Evolutionary conservation across 2,113 vertebrate genomes (phyloP).

Genomic region (Pelodiscus sinensis): DNA sequence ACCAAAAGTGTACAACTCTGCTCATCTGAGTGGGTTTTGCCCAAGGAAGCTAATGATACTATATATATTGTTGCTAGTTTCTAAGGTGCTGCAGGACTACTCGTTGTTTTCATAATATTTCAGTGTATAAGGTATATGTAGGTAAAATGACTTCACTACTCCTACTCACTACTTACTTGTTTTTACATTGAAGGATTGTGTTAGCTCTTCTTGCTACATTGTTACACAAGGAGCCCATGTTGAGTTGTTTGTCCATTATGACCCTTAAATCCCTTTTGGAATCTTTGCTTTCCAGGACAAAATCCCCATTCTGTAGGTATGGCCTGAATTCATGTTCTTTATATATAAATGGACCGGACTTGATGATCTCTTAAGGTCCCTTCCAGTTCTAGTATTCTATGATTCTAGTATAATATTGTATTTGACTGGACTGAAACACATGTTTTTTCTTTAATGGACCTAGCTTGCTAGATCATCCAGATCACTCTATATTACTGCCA

Average conservation of each 20-base stretch:
- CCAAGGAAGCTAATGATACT: no score
- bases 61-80: no score
- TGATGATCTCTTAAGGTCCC: no score
- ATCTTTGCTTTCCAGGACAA: neutral
- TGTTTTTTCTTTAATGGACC: neutral
- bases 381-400: no score
- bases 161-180: neutral
- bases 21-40: no score
- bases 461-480: neutral
- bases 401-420: neutral
- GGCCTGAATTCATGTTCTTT: neutral
- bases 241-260: neutral
- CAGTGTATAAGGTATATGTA: neutral
- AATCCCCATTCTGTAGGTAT: neutral
- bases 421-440: neutral
- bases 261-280: neutral
- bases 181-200: neutral
- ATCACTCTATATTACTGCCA: neutral
- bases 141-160: neutral
- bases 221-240: neutral
- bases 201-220: neutral
- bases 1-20: neutral
- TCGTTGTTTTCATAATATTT: neutral
- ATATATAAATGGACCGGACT: no score
- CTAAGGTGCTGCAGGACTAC: no score